Conservation (phyloP, 1,140 invertebrate genomes). For the Cydia fagiglandana region DNA sequence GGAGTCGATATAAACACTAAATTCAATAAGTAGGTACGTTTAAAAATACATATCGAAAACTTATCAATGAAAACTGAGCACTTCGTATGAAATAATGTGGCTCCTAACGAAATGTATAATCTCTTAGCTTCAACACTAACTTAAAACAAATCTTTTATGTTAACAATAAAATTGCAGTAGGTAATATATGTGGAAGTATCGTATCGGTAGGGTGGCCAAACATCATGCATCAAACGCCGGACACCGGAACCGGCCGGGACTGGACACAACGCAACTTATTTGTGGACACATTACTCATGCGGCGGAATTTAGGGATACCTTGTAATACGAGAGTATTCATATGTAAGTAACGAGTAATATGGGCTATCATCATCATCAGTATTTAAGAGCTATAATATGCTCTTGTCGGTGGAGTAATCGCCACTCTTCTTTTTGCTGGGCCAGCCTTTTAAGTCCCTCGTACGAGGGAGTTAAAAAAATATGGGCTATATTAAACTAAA, state of each 20-base stretch:
- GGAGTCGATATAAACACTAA: too few relatives aligned
- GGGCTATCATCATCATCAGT: too few relatives aligned
- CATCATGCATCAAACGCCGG: conserved; percentile 22
- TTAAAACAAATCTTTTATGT: neutral
- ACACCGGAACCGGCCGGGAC: conserved; percentile 15
- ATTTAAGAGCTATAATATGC: too few relatives aligned
- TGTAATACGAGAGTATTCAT: neutral
- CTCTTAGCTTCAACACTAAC: neutral
- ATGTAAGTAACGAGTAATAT: neutral
- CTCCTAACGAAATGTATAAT: neutral
- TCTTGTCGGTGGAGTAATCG: too few relatives aligned
- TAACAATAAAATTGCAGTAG: neutral
- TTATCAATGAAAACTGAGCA: too few relatives aligned
- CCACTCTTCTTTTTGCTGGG: too few relatives aligned
- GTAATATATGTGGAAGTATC: neutral
- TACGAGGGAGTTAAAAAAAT: too few relatives aligned
- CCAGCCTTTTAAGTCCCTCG: too few relatives aligned
- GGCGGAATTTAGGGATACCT: conserved; percentile 10
- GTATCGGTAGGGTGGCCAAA: conserved; percentile 24
- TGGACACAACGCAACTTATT: conserved; percentile 25
- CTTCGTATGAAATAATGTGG: too few relatives aligned
- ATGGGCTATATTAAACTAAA: neutral
- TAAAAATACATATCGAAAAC: too few relatives aligned
- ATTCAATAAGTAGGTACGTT: too few relatives aligned
- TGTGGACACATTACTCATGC: conserved; percentile 30